These are phyloP conservation scores for Biston stratarius DNA, from an alignment of 2,888 invertebrate genomes.

Conservation along the genomic window DNA sequence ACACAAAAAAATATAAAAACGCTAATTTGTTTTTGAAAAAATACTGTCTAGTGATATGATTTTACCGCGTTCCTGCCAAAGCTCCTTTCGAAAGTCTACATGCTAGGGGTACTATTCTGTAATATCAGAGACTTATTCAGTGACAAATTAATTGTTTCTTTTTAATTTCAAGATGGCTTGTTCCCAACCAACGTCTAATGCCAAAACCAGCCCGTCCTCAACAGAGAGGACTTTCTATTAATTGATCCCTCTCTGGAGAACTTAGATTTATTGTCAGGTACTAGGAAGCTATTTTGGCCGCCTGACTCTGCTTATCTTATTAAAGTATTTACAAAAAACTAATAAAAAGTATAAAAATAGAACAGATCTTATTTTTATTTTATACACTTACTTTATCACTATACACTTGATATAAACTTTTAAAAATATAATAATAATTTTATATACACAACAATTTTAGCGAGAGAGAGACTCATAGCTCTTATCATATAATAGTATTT, in stretches of 20 bases:
- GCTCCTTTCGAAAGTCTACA: too few relatives aligned
- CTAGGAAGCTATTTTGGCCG: slow-evolving; percentile 82
- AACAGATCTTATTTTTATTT: slow-evolving; percentile 26
- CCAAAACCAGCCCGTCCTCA: slow-evolving; percentile 66
- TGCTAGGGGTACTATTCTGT: too few relatives aligned
- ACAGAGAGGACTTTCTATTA: slow-evolving; percentile 59
- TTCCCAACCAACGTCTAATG: slow-evolving; percentile 68
- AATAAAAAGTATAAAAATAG: slow-evolving; percentile 32
- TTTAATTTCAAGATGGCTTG: slow-evolving; percentile 59
- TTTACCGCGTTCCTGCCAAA: too few relatives aligned
- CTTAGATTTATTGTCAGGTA: slow-evolving; percentile 75
- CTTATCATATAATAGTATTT: neutral
- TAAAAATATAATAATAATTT: slow-evolving; percentile 21
- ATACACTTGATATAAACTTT: slow-evolving; percentile 12
- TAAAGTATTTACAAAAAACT: slow-evolving; percentile 45
- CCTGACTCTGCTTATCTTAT: slow-evolving; percentile 70
- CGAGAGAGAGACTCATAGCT: slow-evolving; percentile 12
- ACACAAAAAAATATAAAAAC: too few relatives aligned
- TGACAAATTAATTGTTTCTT: neutral
- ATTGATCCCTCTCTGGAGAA: slow-evolving; percentile 74
- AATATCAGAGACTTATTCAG: too few relatives aligned
- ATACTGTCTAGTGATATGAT: too few relatives aligned
- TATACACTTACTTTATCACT: neutral
- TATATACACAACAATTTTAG: slow-evolving; percentile 19
- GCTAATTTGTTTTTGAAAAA: too few relatives aligned